Evolutionary conservation across 1,140 invertebrate genomes (phyloP).

Genomic region (Maconellicoccus hirsutus): DNA sequence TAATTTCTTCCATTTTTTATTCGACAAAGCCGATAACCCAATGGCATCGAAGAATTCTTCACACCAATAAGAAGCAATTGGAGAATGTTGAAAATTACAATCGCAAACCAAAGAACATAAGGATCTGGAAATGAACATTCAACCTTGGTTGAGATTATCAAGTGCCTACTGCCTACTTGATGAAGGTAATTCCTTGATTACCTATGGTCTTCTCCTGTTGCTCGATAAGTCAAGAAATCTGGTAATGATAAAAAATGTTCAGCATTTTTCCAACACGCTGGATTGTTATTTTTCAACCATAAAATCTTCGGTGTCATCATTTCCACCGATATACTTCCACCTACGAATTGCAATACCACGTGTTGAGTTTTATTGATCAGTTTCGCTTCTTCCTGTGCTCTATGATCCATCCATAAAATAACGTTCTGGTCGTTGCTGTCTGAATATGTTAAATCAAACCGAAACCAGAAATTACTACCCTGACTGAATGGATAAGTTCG

Average conservation of each 20-base stretch:
- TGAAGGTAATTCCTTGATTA: conserved; percentile 37
- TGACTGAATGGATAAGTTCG: no score
- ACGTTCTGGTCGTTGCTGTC: conserved; percentile 64
- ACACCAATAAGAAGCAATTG: conserved; percentile 51
- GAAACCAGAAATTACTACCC: background rate
- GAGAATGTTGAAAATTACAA: conserved; percentile 64
- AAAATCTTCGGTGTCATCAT: conserved; percentile 93
- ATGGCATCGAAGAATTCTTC: conserved; percentile 58
- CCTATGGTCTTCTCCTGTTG: conserved; percentile 50
- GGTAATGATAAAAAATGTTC: conserved; percentile 81
- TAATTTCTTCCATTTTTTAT: conserved; percentile 60
- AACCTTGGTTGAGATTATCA: conserved; percentile 27
- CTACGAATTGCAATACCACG: conserved; percentile 69
- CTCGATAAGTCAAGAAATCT: conserved; percentile 88
- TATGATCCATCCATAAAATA: conserved; percentile 95
- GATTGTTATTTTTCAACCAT: conserved; percentile 78
- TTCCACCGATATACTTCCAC: conserved; percentile 83
- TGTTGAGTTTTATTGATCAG: conserved; percentile 69
- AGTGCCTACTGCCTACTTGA: no score
- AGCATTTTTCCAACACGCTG: conserved; percentile 48
- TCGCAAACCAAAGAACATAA: conserved; percentile 87
- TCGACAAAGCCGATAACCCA: conserved; percentile 59
- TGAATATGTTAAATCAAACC: conserved; percentile 10
- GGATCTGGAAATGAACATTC: conserved; percentile 45
- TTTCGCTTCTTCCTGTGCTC: conserved; percentile 68